Evolutionary conservation across 1,140 invertebrate species (phyloP), one percentile per base, ranked within the genome.

Genomic region (Propsilocerus akamusi): DNA sequence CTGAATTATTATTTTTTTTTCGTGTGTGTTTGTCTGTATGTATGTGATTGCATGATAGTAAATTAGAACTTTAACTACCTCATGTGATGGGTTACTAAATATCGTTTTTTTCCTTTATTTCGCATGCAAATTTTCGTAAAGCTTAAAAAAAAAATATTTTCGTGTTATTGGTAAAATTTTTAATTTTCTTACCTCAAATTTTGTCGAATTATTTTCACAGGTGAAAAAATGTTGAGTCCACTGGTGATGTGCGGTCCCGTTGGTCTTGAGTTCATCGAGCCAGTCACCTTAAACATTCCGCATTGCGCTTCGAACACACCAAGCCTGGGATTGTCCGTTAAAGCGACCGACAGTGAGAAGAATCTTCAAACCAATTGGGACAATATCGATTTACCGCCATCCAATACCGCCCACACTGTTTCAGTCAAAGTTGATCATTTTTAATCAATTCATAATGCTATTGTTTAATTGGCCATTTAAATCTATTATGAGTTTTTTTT

Each of bases 221-320:
- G 89, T 78, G 89, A 94, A 75, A 84, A 85, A 32, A 77, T 94
- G 68, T 72, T 93, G 48, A 91, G 86, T 59, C 92, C 92, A 37
- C 72, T 95, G 54, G 88, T 95, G 55, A 90, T 95, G 82, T 95
- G 90, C 71, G 92, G 92, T 48, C 92, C 92, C 10, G 85, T 89
- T 70, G 90, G 90, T 49, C 75, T 92, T 49, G 77, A 83, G 63
- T 96, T 96, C 68, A 65, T 79, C 25, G 76, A 78, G 56, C 87
- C 91, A 17, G 86, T 96, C 53, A 89, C 92, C 59, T 72, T 96
- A 24, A 74, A 80, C 34, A 78, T 84, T 60, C 81, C 81, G 53
- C 81, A 84, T 61, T 80, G 77, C 65, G 78, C 78, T 52, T 80
- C 79, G 59, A 78, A 78, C 10, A 74, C 81, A 20, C 74, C 80